Evolutionary conservation across 2,888 invertebrate species (phyloP).

Genomic region (Xiphydria camelus): DNA sequence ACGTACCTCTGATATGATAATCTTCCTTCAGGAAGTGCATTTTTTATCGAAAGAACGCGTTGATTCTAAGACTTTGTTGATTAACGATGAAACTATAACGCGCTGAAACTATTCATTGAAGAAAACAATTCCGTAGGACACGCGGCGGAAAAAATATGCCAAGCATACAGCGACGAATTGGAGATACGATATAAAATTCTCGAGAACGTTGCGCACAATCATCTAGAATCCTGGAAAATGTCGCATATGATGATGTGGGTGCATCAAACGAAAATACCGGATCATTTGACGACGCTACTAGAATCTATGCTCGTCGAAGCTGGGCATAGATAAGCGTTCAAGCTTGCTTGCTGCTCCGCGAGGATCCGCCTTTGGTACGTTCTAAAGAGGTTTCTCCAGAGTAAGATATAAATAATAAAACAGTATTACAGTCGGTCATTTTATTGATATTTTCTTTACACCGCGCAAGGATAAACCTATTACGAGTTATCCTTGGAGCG

Average conservation of each 20-base stretch:
- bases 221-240: slow-evolving; percentile 50
- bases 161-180: slow-evolving; percentile 50
- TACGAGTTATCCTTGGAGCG: slow-evolving; percentile 2
- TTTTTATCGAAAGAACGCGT: no score
- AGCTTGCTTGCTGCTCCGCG: no score
- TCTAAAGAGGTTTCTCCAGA: not conserved
- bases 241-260: slow-evolving; percentile 56
- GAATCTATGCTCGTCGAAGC: slow-evolving; percentile 48
- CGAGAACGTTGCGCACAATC: slow-evolving; percentile 54
- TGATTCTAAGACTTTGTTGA: no score
- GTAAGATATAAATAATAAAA: not conserved
- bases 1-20: no score
- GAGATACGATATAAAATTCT: slow-evolving; percentile 48
- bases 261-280: slow-evolving; percentile 54
- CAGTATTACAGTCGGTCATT: not conserved
- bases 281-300: slow-evolving; percentile 29
- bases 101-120: not conserved
- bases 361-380: no score
- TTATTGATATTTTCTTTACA: slow-evolving; percentile 4
- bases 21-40: no score
- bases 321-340: slow-evolving; percentile 44
- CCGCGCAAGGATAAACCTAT: slow-evolving; percentile 3
- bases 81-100: no score
- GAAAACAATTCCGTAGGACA: slow-evolving; percentile 15
- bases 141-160: slow-evolving; percentile 31